Conservation (phyloP, 2,113 vertebrate species). For the Trinectes maculatus region DNA sequence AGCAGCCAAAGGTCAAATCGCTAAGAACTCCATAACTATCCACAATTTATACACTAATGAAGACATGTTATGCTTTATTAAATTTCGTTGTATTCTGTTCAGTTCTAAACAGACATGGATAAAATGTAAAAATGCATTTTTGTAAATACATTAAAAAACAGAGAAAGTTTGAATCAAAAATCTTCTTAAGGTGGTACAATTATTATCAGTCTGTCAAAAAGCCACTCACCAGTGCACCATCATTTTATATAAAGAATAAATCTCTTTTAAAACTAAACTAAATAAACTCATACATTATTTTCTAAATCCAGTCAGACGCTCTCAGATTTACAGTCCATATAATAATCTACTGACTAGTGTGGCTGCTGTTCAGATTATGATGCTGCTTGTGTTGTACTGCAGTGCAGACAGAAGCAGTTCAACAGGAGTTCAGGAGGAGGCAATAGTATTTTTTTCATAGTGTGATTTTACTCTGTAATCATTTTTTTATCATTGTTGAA, state of each 20-base stretch:
- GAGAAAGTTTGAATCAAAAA: too few species aligned
- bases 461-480: conserved; percentile 25
- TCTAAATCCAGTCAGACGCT: conserved; percentile 31
- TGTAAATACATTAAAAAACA: too few species aligned
- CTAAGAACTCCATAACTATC: too few species aligned
- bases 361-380: conserved; percentile 40
- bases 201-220: not conserved
- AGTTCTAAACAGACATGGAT: too few species aligned
- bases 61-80: too few species aligned
- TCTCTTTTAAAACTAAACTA: too few species aligned
- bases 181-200: too few species aligned
- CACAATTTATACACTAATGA: too few species aligned
- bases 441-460: conserved; percentile 9
- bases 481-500: conserved; percentile 26
- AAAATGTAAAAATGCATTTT: not conserved
- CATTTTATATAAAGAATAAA: not conserved
- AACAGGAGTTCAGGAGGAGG: conserved; percentile 57
- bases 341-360: conserved; percentile 37
- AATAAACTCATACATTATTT: conserved; percentile 20
- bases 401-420: conserved; percentile 51
- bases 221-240: not conserved
- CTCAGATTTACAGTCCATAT: conserved; percentile 32
- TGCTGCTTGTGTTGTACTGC: conserved; percentile 43
- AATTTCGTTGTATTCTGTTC: too few species aligned
- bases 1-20: too few species aligned